Percentiles rank a stretch among this genome's conserved stretches.
Evolutionary conservation across 2,888 invertebrate species (phyloP).

Genomic region (Chalcosyrphus nemorum): DNA sequence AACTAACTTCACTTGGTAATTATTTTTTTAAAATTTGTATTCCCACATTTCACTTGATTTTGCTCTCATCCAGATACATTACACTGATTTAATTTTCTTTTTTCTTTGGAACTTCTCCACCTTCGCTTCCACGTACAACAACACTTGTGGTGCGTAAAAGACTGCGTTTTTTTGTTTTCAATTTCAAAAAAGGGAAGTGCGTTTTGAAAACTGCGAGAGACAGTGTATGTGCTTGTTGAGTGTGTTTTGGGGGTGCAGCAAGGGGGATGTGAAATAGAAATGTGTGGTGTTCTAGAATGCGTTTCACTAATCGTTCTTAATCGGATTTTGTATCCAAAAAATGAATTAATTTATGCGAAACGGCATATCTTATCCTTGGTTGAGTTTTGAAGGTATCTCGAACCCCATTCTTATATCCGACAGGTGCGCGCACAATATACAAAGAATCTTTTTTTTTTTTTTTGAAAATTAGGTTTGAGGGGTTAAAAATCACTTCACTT

Average conservation of each 20-base stretch:
- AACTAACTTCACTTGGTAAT: constrained; percentile 41
- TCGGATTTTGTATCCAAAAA: constrained; percentile 56
- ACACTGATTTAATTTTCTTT: constrained; percentile 9
- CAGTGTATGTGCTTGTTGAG: no score
- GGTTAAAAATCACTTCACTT: background rate
- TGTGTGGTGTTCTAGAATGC: constrained; percentile 15
- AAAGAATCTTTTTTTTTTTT: constrained; percentile 25
- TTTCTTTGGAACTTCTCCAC: constrained; percentile 24
- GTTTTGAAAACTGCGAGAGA: constrained; percentile 35
- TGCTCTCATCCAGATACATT: constrained; percentile 8
- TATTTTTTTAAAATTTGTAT: constrained; percentile 19
- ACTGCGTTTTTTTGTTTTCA: no score
- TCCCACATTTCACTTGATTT: constrained; percentile 28
- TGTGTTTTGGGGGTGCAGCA: constrained; percentile 24
- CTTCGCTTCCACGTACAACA: constrained; percentile 5
- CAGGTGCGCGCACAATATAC: constrained; percentile 57
- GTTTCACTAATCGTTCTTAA: constrained; percentile 53
- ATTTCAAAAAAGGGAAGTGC: no score
- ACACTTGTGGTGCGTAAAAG: constrained; percentile 48
- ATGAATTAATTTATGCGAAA: no score
- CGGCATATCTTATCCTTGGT: constrained; percentile 51
- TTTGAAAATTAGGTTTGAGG: no score
- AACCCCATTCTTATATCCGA: constrained; percentile 42
- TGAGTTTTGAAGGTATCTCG: background rate
- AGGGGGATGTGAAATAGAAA: constrained; percentile 27